These are phyloP conservation scores for Oryzias sinensis DNA, from an alignment of 2,797 vertebrate species.

Conservation along the genomic window DNA sequence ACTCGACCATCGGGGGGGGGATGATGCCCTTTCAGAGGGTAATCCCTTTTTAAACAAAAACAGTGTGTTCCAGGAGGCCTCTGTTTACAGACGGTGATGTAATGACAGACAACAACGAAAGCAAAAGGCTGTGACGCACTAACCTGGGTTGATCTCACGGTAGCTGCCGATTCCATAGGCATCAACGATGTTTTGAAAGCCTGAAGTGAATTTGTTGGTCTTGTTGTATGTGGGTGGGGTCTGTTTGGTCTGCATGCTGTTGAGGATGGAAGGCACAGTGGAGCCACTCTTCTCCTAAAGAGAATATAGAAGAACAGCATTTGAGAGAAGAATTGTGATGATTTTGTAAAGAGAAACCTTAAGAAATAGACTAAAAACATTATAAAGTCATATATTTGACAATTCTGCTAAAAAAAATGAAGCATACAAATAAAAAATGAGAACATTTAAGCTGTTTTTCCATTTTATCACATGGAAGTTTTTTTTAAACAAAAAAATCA, in stretches of 20 bases:
- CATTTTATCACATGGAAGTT: no score
- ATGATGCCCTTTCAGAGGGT: slow-evolving; percentile 1
- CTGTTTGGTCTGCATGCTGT: slow-evolving; percentile 97
- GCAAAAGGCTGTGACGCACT: not conserved
- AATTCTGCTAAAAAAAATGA: no score
- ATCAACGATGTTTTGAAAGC: slow-evolving; percentile 97
- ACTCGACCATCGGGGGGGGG: slow-evolving; percentile 3
- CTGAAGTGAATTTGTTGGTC: slow-evolving; percentile 96
- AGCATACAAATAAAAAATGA: no score
- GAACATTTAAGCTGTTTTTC: no score
- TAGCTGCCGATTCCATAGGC: slow-evolving; percentile 96
- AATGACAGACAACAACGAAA: not conserved
- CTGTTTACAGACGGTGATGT: not conserved
- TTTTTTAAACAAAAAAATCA: no score
- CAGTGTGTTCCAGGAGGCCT: not conserved
- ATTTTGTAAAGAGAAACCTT: no score
- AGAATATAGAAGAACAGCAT: not conserved
- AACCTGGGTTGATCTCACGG: slow-evolving; percentile 97
- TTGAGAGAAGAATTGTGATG: not conserved
- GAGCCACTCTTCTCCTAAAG: slow-evolving; percentile 94
- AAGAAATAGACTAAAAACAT: no score
- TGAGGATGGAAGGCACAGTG: slow-evolving; percentile 96
- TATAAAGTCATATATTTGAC: no score
- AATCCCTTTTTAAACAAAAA: slow-evolving; percentile 17
- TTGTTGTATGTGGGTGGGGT: slow-evolving; percentile 97